Evolutionary conservation across 2,797 vertebrate species (phyloP).

Genomic region (Chrosomus eos): DNA sequence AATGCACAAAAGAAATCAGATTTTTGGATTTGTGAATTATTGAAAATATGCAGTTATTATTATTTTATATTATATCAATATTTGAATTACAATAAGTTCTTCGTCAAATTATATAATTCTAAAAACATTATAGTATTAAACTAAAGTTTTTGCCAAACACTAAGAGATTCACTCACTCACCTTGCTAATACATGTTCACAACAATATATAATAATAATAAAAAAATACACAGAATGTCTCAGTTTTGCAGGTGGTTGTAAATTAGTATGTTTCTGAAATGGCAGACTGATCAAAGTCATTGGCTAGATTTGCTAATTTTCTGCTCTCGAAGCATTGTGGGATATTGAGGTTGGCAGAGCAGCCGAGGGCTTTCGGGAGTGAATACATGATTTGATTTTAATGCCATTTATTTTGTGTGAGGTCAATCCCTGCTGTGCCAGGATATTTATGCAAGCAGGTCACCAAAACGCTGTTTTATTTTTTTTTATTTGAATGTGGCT

Average conservation of each 20-base stretch:
- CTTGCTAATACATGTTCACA: not conserved
- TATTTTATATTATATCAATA: not conserved
- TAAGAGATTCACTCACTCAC: not conserved
- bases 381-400: conserved; percentile 68
- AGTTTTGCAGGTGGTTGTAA: too few species aligned
- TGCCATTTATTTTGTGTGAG: conserved; percentile 62
- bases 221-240: not conserved
- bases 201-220: too few species aligned
- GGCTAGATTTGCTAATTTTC: not conserved
- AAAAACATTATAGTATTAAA: not conserved
- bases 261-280: not conserved
- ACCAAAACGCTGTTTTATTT: conserved; percentile 58
- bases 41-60: not conserved
- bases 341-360: conserved; percentile 39
- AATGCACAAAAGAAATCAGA: not conserved
- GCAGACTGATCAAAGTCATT: not conserved
- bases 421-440: not conserved
- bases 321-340: not conserved
- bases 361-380: conserved; percentile 57
- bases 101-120: not conserved
- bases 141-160: not conserved
- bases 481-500: conserved; percentile 58
- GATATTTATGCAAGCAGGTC: conserved; percentile 70
- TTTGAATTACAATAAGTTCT: not conserved
- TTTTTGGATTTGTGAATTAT: too few species aligned